A percentile compares a stretch with the other conserved stretches of the same genome.
These are phyloP conservation scores for Tenthredo distinguenda DNA, from an alignment of 2,888 invertebrate genomes.

Conservation along the genomic window DNA sequence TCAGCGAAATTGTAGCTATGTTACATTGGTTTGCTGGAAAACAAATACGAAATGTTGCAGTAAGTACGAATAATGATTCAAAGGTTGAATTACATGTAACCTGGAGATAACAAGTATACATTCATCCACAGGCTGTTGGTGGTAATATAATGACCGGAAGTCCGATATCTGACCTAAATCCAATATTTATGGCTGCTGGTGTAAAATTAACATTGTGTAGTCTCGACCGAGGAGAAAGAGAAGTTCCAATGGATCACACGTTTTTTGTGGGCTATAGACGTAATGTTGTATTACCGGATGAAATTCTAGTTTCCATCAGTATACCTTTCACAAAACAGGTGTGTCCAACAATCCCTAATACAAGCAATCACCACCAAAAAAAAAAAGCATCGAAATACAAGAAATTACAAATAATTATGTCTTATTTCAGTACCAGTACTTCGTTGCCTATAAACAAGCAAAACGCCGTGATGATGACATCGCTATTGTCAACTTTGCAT, in stretches of 20 bases:
- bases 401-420: not conserved
- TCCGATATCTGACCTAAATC: constrained; percentile 97
- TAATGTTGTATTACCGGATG: constrained; percentile 86
- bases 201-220: constrained; percentile 84
- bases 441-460: constrained; percentile 94
- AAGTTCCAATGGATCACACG: constrained; percentile 85
- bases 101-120: not conserved
- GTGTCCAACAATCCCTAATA: constrained; percentile 37
- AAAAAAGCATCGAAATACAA: not conserved
- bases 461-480: constrained; percentile 96
- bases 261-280: constrained; percentile 94
- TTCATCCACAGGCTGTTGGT: constrained; percentile 84
- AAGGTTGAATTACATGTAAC: not conserved
- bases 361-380: not conserved
- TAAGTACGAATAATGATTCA: constrained; percentile 69
- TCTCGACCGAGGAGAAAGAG: constrained; percentile 79
- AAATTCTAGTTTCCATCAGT: constrained; percentile 89
- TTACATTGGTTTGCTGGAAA: constrained; percentile 96
- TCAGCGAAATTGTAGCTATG: constrained; percentile 88
- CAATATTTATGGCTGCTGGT: constrained; percentile 91
- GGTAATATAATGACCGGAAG: constrained; percentile 98
- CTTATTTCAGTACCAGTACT: constrained; percentile 82
- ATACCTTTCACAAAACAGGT: constrained; percentile 86
- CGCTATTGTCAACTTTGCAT: constrained; percentile 94
- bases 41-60: constrained; percentile 96